Percentiles rank a stretch among this genome's conserved stretches.
These are phyloP conservation scores for Macroramphosus scolopax DNA, from an alignment of 2,797 vertebrate genomes.

Conservation along the genomic window DNA sequence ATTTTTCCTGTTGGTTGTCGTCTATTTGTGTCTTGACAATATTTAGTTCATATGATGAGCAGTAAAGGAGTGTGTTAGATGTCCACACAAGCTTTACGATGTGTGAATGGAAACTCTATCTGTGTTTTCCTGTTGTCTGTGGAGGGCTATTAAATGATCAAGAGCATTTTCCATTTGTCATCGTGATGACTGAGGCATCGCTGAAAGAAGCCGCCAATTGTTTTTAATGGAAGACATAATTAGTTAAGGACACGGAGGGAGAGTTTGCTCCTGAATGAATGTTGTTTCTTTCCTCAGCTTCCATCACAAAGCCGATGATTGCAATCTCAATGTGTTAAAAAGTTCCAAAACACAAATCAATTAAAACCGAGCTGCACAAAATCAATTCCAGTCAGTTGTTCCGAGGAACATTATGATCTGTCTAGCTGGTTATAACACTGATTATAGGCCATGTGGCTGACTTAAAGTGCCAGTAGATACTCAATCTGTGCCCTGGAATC, in stretches of 20 bases:
- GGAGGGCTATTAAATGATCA: no score
- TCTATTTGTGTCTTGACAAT: no score
- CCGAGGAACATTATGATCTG: conserved; percentile 3
- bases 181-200: conserved; percentile 15
- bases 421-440: no score
- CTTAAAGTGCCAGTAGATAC: conserved; percentile 31
- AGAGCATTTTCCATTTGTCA: conserved; percentile 39
- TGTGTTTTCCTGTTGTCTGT: conserved; percentile 22
- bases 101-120: conserved; percentile 18
- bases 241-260: no score
- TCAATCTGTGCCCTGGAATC: no score
- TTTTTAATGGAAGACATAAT: conserved; percentile 37
- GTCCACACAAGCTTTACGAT: background rate
- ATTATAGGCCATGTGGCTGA: conserved; percentile 1
- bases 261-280: conserved; percentile 26
- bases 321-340: background rate
- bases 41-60: no score
- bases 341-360: background rate
- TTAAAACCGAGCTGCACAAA: conserved; percentile 1
- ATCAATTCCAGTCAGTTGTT: conserved; percentile 1
- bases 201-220: conserved; percentile 31
- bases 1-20: no score
- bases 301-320: conserved; percentile 5
- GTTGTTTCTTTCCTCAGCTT: conserved; percentile 7
- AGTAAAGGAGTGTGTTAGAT: background rate